Evolutionary conservation across 2,888 invertebrate genomes (phyloP).

Genomic region (Ditula angustiorana): DNA sequence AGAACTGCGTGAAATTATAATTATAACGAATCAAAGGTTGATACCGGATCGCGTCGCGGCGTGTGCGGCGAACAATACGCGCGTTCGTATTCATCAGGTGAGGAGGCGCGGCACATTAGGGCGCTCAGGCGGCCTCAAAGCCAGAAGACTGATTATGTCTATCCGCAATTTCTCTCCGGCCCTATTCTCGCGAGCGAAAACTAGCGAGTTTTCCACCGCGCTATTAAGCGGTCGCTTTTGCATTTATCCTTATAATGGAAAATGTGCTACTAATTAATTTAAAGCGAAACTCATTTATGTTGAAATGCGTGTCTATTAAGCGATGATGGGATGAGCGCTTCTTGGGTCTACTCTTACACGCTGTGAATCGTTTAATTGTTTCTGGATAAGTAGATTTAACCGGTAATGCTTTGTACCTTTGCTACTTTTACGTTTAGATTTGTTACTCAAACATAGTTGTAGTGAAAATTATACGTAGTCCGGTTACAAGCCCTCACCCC

Average conservation of each 20-base stretch:
- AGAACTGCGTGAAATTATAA: conserved; percentile 48
- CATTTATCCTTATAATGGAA: conserved; percentile 86
- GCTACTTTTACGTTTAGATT: conserved; percentile 56
- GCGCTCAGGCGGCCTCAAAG: conserved; percentile 82
- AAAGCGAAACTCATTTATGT: conserved; percentile 85
- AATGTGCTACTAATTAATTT: conserved; percentile 86
- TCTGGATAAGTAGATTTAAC: conserved; percentile 65
- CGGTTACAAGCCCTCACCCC: conserved; percentile 84
- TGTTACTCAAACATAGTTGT: conserved; percentile 42
- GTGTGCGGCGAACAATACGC: conserved; percentile 56
- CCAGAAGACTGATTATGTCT: conserved; percentile 86
- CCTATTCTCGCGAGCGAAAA: conserved; percentile 84
- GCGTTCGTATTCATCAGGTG: conserved; percentile 76
- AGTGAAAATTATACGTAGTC: conserved; percentile 80
- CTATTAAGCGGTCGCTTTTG: conserved; percentile 85
- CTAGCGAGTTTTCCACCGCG: conserved; percentile 85
- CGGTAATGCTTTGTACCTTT: conserved; percentile 48
- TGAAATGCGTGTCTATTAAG: conserved; percentile 84
- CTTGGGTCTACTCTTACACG: conserved; percentile 66
- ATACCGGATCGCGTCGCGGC: conserved; percentile 55
- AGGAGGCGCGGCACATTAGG: conserved; percentile 76
- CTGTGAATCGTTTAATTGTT: conserved; percentile 69
- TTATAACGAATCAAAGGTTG: conserved; percentile 57
- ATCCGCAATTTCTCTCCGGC: conserved; percentile 84
- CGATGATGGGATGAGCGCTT: conserved; percentile 78